Base-by-base conservation (phyloP, 2,113 vertebrate species). In the Pyrgilauda ruficollis region DNA sequence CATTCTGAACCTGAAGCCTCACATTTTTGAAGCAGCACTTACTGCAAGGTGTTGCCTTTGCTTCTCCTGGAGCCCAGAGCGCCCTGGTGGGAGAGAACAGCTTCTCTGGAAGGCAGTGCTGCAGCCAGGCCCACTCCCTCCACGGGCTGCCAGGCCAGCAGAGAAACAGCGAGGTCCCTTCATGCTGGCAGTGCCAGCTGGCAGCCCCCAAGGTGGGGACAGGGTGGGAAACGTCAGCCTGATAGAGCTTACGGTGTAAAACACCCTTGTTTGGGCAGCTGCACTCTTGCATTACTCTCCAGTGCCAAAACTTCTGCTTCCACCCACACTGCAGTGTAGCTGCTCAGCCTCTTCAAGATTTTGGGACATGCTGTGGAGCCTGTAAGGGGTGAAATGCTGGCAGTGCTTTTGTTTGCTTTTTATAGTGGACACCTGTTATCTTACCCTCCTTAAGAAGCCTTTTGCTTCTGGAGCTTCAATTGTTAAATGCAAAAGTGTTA, bases 201-300 rank as follows among this genome's bases (percentile, higher is more conserved):
- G 7, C 44, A 20, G 5, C 69, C n/a, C 50, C 53, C 12, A 37
- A 5, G 9, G 4, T 22, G 3, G 49, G 62, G 44, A 13, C 1
- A 3, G 6, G 31, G n/a, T 23, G 0, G 0, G 23, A 66, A 53
- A 31, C 1, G 11, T 5, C 82, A 62, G 2, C 16, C 30, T 18
- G n/a, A 10, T 5, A 2, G 7, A 10, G 13, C 33, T 83, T 4
- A 22, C 13, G 31, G 23, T 2, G 6, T 19, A 33, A 68, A 19
- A 15, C 24, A 2, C 6, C 3, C 46, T 14, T 11, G 37, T 6
- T 2, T 20, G 62, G 61, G 46, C 74, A 59, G 80, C 39, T 31
- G 67, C 27, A 20, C 15, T 53, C 67, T 10, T 70, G 33, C 21
- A 4, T 6, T 66, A 2, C 18, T 24, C 12, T 7, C 43, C 50